These are phyloP conservation scores for Gymnoscopelus braueri DNA, from an alignment of 2,797 vertebrate genomes.

Conservation along the genomic window DNA sequence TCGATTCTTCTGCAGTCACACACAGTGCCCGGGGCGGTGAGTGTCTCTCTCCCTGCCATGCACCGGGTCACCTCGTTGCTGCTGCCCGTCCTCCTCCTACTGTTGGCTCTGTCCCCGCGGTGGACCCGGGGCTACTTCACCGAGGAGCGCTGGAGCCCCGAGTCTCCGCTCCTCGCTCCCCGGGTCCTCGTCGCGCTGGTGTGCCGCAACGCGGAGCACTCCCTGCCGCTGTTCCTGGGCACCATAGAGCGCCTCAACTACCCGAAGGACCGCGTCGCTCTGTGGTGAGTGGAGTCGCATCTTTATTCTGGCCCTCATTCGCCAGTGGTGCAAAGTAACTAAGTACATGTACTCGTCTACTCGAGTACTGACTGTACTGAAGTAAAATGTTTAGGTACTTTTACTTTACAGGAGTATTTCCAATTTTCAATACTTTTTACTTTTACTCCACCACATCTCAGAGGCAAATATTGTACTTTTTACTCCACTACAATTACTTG, in stretches of 20 bases:
- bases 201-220: slow-evolving; percentile 81
- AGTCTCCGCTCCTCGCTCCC: slow-evolving; percentile 77
- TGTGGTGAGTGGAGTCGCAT: slow-evolving; percentile 73
- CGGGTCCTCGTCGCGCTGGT: slow-evolving; percentile 78
- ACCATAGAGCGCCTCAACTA: slow-evolving; percentile 77
- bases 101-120: slow-evolving; percentile 62
- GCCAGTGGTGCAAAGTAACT: too few species aligned
- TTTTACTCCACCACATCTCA: too few species aligned
- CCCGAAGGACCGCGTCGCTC: slow-evolving; percentile 77
- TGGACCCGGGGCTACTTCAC: slow-evolving; percentile 71
- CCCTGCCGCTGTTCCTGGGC: slow-evolving; percentile 78
- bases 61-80: slow-evolving; percentile 64
- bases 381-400: too few species aligned
- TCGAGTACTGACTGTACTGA: too few species aligned
- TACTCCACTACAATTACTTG: too few species aligned
- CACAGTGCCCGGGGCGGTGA: neutral
- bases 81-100: slow-evolving; percentile 64
- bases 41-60: slow-evolving; percentile 67
- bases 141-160: slow-evolving; percentile 82
- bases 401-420: too few species aligned
- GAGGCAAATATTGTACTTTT: too few species aligned
- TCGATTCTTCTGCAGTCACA: slow-evolving; percentile 19
- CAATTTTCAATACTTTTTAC: too few species aligned
- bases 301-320: too few species aligned
- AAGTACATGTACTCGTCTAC: too few species aligned